phyloP scores from a whole-genome alignment of 2,888 invertebrate genomes.

The Hydraecia micacea region DNA sequence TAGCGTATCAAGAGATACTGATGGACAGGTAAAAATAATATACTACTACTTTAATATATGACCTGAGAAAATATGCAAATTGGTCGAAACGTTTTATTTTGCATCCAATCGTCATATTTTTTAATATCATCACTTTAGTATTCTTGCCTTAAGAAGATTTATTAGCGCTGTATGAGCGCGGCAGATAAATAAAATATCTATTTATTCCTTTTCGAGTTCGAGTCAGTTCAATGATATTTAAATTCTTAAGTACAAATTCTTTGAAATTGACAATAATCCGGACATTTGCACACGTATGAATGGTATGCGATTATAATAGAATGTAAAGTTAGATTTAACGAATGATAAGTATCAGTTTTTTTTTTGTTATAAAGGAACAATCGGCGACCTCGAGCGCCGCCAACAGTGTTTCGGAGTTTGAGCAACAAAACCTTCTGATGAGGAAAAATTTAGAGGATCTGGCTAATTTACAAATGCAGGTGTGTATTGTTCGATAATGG shows the following conservation, averaged over 20 bases:
- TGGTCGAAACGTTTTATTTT: conserved; percentile 23
- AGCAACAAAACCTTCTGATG: conserved; percentile 88
- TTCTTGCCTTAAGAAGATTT: conserved; percentile 49
- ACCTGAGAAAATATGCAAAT: conserved; percentile 47
- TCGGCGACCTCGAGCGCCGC: conserved; percentile 89
- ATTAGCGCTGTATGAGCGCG: conserved; percentile 29
- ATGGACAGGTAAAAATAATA: conserved; percentile 83
- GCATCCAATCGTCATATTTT: conserved; percentile 41
- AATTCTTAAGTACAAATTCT: conserved; percentile 62
- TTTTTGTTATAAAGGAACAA: conserved; percentile 80
- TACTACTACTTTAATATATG: conserved; percentile 4
- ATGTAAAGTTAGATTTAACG: conserved; percentile 64
- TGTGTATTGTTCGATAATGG: conserved; percentile 67
- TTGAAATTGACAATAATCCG: conserved; percentile 64
- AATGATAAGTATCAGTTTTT: conserved; percentile 61
- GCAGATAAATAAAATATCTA: conserved; percentile 51
- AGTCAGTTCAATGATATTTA: conserved; percentile 58
- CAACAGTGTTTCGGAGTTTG: conserved; percentile 88
- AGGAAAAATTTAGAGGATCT: conserved; percentile 88
- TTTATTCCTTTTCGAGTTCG: conserved; percentile 57
- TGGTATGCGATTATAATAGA: conserved; percentile 67
- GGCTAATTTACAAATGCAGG: conserved; percentile 89
- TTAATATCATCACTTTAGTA: conserved; percentile 49
- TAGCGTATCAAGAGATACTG: conserved; percentile 87
- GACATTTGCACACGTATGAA: conserved; percentile 60